A percentile compares a stretch with the other conserved stretches of the same genome.
Evolutionary conservation across 2,797 vertebrate genomes (phyloP).

Genomic region (Sebastiscus albofasciatus): DNA sequence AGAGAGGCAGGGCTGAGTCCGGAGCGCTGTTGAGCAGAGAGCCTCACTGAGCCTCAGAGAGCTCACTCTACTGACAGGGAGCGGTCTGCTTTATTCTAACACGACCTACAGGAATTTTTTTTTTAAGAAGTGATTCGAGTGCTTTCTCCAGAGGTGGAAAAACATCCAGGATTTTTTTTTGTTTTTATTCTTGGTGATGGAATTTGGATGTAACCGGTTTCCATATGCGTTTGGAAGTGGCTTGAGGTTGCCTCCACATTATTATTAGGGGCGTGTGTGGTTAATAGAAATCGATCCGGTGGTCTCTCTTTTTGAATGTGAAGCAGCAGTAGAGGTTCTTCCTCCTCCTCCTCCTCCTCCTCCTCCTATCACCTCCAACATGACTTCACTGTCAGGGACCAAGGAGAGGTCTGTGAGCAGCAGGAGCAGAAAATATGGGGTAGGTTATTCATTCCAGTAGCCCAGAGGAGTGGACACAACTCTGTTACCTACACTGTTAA

Average conservation of each 20-base stretch:
- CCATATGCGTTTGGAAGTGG: constrained; percentile 56
- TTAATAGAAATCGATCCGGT: constrained; percentile 71
- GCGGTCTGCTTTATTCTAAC: constrained; percentile 42
- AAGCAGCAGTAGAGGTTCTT: constrained; percentile 63
- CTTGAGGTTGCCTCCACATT: constrained; percentile 51
- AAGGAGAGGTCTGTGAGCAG: constrained; percentile 92
- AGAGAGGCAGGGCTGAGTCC: constrained; percentile 52
- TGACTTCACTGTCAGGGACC: constrained; percentile 88
- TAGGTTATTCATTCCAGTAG: constrained; percentile 79
- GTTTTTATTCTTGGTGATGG: not conserved
- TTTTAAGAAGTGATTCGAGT: constrained; percentile 2
- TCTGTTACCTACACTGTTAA: constrained; percentile 20
- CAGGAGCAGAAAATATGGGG: constrained; percentile 94
- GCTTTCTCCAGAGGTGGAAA: not conserved
- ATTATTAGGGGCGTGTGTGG: constrained; percentile 51
- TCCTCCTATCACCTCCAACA: constrained; percentile 72
- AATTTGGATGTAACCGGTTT: constrained; percentile 49
- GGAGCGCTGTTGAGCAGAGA: constrained; percentile 48
- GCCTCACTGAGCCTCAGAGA: constrained; percentile 22
- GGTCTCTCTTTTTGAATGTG: constrained; percentile 72
- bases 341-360: constrained; percentile 12
- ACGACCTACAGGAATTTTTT: constrained; percentile 34
- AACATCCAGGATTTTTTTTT: constrained; percentile 16
- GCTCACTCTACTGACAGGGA: constrained; percentile 44
- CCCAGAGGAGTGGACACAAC: constrained; percentile 31